Evolutionary conservation across 2,888 invertebrate species (phyloP), one percentile per base, ranked within the genome.

Genomic region (Torymus auratus): DNA sequence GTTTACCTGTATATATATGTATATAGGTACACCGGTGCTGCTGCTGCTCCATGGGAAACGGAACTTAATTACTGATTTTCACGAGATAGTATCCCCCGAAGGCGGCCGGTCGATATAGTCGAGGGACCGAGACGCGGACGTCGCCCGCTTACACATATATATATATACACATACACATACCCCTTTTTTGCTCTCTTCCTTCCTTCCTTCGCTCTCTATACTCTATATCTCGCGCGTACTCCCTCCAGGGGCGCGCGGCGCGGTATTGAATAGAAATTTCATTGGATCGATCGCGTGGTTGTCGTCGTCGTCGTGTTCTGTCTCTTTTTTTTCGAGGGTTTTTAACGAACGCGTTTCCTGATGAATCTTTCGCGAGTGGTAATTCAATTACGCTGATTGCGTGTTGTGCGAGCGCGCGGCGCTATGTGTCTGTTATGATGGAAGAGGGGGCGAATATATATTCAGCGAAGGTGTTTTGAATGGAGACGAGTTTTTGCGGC

Each of bases 61-160:
- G 62, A 84, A 84, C 83, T 85, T 87, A 86, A 88, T 88, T 87
- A 85, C 86, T 83, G 87, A 88, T 86, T 85, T 84, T 80, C 82
- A 74, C 80, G 87, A 41, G 41, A 86, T 87, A 85, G 84, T 74
- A 61, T 17, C 74, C 20, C 14, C 62, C 55, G 70, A 41, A 41
- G 41, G 41, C 41, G 41, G 41, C 41, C 65, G 78, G 56, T 71
- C 78, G 67, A 78, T 78, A 41, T 41, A 78, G 28, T 69, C 61
- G 52, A n/a, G 20, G 41, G 41, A 41, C 41, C 41, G 41, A 41
- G 41, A 41, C 41, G 41, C 41, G 41, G 41, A 5, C 41, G 41
- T 41, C 41, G 41, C 41, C 7, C 41, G 41, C 41, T 1, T 41
- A 41, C 41, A 41, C 7, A 41, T 41, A 41, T 7, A 41, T 7